Conservation (phyloP, 2,888 invertebrate genomes). For the Rhagonycha lutea region DNA sequence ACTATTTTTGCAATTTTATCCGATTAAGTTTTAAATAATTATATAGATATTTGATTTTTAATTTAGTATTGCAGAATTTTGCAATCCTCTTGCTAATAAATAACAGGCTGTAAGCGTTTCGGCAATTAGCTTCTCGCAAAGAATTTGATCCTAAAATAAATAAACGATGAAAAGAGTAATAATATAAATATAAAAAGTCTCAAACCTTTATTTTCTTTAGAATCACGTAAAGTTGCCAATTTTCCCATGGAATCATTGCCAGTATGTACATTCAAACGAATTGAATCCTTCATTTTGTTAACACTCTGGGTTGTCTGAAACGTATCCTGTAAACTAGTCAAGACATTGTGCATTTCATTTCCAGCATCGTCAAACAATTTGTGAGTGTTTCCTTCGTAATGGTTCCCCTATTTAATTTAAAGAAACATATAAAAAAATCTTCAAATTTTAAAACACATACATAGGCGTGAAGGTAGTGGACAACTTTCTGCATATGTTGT, state of each 20-base stretch:
- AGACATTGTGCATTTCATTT: background rate
- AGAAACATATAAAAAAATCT: too few relatives aligned
- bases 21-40: too few relatives aligned
- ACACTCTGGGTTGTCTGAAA: background rate
- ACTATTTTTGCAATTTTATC: too few relatives aligned
- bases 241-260: background rate
- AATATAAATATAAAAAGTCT: background rate
- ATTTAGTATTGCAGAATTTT: background rate
- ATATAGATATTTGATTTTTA: too few relatives aligned
- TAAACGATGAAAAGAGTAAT: background rate
- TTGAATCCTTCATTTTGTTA: background rate
- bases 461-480: background rate
- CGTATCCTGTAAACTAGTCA: background rate
- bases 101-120: background rate
- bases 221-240: background rate
- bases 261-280: background rate
- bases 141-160: background rate
- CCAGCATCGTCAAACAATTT: background rate
- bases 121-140: background rate
- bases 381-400: background rate
- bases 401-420: background rate
- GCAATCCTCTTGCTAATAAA: background rate
- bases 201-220: background rate
- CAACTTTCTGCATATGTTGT: background rate
- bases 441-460: background rate